These are phyloP conservation scores for Zosterops borbonicus DNA, from an alignment of 2,113 vertebrate species.

Conservation along the genomic window DNA sequence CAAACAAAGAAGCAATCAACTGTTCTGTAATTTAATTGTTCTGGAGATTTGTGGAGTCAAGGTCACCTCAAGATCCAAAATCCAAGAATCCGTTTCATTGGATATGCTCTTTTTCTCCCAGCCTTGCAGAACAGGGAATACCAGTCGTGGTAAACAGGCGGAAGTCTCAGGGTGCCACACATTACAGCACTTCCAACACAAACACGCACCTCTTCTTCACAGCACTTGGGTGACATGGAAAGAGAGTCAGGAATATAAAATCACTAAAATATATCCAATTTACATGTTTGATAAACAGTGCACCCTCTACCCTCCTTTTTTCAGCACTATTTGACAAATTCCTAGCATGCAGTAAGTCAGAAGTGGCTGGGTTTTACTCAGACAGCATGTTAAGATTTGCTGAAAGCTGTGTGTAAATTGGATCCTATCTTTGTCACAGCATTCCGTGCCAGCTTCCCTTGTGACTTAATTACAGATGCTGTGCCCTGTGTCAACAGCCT, in stretches of 20 bases:
- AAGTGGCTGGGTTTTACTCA: neutral
- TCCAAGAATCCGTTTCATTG: neutral
- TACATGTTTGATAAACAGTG: neutral
- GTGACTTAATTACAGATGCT: slow-evolving; percentile 64
- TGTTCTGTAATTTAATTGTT: neutral
- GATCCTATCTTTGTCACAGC: slow-evolving; percentile 12
- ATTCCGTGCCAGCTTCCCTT: slow-evolving; percentile 14
- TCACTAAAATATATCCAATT: neutral
- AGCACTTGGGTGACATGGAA: neutral
- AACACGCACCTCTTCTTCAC: neutral
- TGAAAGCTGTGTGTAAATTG: slow-evolving; percentile 19
- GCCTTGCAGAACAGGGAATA: slow-evolving; percentile 19
- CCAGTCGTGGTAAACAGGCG: neutral
- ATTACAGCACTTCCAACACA: neutral
- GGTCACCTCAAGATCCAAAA: neutral
- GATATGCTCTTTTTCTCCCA: neutral
- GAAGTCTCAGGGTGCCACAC: neutral
- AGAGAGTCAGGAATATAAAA: neutral
- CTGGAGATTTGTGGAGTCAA: neutral
- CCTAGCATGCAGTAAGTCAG: neutral
- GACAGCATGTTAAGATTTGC: neutral
- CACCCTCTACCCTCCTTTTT: neutral
- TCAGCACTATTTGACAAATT: neutral
- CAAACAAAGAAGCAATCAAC: neutral
- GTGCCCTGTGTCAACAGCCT: slow-evolving; percentile 26